These are phyloP conservation scores for Acleris emargana DNA, from an alignment of 2,888 invertebrate species.

Conservation along the genomic window DNA sequence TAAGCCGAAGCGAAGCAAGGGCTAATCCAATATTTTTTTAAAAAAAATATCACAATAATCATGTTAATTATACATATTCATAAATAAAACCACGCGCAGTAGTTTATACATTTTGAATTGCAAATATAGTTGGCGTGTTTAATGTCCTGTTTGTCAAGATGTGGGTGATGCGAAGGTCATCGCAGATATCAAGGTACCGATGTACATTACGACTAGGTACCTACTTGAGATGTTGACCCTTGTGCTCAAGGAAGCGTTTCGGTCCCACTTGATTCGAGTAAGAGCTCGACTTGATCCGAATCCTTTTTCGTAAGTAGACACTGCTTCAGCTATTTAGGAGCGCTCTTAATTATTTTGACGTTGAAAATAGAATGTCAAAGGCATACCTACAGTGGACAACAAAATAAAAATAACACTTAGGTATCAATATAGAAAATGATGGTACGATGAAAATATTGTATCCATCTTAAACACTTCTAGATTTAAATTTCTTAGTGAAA, in stretches of 20 bases:
- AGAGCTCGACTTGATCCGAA: constrained; percentile 14
- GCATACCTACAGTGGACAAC: too few species aligned
- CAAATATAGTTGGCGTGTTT: constrained; percentile 29
- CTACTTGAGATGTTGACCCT: constrained; percentile 27
- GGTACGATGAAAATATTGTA: too few species aligned
- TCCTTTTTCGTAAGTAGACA: constrained; percentile 4
- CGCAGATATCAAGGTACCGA: constrained; percentile 2
- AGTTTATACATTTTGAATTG: constrained; percentile 28
- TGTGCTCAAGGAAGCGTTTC: constrained; percentile 18
- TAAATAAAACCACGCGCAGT: constrained; percentile 18
- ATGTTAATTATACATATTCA: background rate
- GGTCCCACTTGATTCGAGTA: constrained; percentile 16
- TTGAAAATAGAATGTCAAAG: too few species aligned
- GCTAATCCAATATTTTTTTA: background rate
- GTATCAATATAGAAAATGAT: too few species aligned
- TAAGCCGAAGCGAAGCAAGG: too few species aligned
- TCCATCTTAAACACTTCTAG: too few species aligned
- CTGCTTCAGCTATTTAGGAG: too few species aligned
- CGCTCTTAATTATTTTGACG: too few species aligned
- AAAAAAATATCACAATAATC: background rate
- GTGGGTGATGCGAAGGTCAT: constrained; percentile 28
- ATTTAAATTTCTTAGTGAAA: too few species aligned
- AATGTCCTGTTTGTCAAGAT: constrained; percentile 25
- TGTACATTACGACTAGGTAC: background rate
- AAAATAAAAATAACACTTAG: too few species aligned